Evolutionary conservation across 2,888 invertebrate species (phyloP).

Genomic region (Lapara coniferarum): DNA sequence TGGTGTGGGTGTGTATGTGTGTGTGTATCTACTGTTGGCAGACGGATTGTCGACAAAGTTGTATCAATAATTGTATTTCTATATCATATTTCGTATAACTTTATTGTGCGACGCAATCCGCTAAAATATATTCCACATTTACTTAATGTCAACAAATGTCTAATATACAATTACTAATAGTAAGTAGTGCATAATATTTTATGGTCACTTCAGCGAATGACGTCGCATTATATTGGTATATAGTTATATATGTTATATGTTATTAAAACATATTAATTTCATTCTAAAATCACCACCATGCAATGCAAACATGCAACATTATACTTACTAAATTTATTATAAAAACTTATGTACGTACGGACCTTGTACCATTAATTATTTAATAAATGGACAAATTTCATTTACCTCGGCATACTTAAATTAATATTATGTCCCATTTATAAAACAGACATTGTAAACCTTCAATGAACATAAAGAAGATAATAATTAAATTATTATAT

Average conservation of each 20-base stretch:
- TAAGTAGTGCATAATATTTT: conserved; percentile 15
- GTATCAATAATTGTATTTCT: conserved; percentile 4
- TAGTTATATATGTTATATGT: conserved; percentile 3
- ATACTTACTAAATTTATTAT: conserved; percentile 54
- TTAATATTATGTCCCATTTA: conserved; percentile 68
- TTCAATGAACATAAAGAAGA: conserved; percentile 37
- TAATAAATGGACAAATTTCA: conserved; percentile 54
- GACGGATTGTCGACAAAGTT: conserved; percentile 14
- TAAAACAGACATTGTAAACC: conserved; percentile 45
- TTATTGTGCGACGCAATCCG: conserved; percentile 23
- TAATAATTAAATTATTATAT: conserved; percentile 47
- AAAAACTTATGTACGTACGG: conserved; percentile 69
- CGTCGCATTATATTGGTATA: conserved; percentile 16
- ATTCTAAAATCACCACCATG: conserved; percentile 70
- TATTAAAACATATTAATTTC: conserved; percentile 52
- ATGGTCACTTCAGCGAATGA: conserved; percentile 19
- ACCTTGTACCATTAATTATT: conserved; percentile 57
- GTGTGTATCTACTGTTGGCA: conserved; percentile 16
- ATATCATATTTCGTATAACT: conserved; percentile 19
- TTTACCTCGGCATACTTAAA: conserved; percentile 56
- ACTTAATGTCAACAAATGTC: conserved; percentile 22
- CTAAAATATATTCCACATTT: conserved; percentile 15
- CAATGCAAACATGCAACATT: conserved; percentile 69
- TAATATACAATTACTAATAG: conserved; percentile 21
- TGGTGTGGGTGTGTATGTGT: conserved; percentile 9